A percentile compares a stretch with the other conserved stretches of the same genome.
These are phyloP conservation scores for Icerya purchasi DNA, from an alignment of 2,888 invertebrate species.

Conservation along the genomic window DNA sequence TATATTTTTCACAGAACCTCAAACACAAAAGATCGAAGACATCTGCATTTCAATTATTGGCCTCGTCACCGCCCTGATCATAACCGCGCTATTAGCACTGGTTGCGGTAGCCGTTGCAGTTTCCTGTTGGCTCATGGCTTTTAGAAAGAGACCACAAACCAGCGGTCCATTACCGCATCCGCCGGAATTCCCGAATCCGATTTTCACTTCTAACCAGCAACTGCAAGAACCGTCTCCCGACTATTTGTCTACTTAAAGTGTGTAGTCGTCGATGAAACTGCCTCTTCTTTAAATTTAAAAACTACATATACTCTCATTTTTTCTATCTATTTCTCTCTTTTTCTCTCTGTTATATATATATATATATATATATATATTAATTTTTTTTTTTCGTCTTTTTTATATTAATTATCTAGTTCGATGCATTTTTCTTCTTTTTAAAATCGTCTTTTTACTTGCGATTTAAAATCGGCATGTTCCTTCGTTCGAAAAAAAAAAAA, in stretches of 20 bases:
- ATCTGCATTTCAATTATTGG: constrained; percentile 88
- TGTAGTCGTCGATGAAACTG: too few relatives aligned
- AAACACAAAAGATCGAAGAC: constrained; percentile 38
- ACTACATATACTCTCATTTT: not conserved
- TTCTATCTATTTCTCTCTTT: not conserved
- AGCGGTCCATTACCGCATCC: constrained; percentile 83
- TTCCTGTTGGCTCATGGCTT: constrained; percentile 88
- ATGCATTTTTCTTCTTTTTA: not conserved
- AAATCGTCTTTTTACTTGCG: not conserved
- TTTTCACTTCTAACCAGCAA: constrained; percentile 63
- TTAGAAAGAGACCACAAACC: constrained; percentile 56
- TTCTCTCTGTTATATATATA: not conserved
- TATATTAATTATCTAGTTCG: not conserved
- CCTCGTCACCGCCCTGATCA: constrained; percentile 72
- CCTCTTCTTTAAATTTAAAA: too few relatives aligned
- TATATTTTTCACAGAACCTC: constrained; percentile 18
- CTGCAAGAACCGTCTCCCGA: constrained; percentile 64
- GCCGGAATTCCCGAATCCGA: constrained; percentile 82
- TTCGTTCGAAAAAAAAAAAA: too few relatives aligned
- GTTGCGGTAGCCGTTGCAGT: constrained; percentile 87
- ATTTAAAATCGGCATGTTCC: not conserved
- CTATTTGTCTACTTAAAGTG: constrained; percentile 33
- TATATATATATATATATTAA: not conserved
- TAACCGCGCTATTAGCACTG: constrained; percentile 73
- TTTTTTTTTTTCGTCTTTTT: not conserved